Base-by-base conservation (phyloP, 2,888 invertebrate species). In the Nymphalis polychloros region DNA sequence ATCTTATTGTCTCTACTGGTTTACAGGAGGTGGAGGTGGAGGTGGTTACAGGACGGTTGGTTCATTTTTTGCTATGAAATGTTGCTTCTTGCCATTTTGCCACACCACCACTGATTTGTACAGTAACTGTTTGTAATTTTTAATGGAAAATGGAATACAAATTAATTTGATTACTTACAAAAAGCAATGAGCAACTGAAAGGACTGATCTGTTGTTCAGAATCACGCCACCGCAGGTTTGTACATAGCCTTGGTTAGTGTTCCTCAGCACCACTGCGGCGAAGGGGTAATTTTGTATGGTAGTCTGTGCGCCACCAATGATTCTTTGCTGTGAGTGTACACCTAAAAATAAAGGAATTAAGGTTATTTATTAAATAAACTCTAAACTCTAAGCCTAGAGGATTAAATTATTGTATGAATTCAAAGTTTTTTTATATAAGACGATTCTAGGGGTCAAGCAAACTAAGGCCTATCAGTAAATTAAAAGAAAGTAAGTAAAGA, bases 171-270 rank as follows among this genome's bases (percentile, higher is more conserved):
- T 13, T 0, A 31, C 67, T 69, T 48, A 76, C 63, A 31, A 68
- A 68, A 67, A 66, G 64, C 80, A 80, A 57, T 75, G 77, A 8
- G 76, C 75, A 49, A 78, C 79, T 13, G 78, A 70, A 8, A 80
- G 70, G 13, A 80, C 64, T 13, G 78, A 75, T 52, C 75, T 75
- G n/a, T 70, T 71, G 41, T 78, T 80, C 4, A 80, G 60, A 23
- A 80, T 76, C 5, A 75, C 69, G 1, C 78, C 79, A 35, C 75
- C 80, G 59, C 80, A 80, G 7, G 72, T 61, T 59, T 79, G 80
- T 8, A 57, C 65, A 63, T 72, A 77, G 19, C n/a, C 31, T 10
- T 41, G 64, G 19, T 55, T 35, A 48, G 55, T 62, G 3, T 67
- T 50, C 46, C 53, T 63, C 1, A 74, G 65, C n/a, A 76, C 59